These are phyloP conservation scores for Chloroclysta siterata DNA, from an alignment of 2,888 invertebrate species.

Conservation along the genomic window DNA sequence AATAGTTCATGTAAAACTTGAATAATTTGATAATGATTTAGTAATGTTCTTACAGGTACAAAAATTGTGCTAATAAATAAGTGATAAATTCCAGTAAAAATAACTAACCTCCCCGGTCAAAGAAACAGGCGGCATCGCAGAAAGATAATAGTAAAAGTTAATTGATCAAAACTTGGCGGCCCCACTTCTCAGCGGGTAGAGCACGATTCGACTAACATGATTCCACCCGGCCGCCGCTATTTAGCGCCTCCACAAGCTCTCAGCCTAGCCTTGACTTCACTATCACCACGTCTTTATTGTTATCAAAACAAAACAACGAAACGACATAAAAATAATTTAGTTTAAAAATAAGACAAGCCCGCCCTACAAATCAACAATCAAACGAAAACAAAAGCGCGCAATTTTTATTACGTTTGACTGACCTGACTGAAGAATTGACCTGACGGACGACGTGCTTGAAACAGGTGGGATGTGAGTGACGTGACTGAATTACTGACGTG, in stretches of 20 bases:
- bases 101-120: conserved; percentile 72
- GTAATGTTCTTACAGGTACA: too few relatives aligned
- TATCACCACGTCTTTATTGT: conserved; percentile 53
- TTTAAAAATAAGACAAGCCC: not conserved
- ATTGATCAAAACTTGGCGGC: conserved; percentile 23
- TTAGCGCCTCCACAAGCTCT: conserved; percentile 56
- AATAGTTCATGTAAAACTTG: too few relatives aligned
- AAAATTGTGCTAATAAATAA: too few relatives aligned
- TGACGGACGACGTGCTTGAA: too few relatives aligned
- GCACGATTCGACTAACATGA: conserved; percentile 69
- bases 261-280: conserved; percentile 63
- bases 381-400: not conserved
- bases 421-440: too few relatives aligned
- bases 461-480: too few relatives aligned
- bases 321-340: not conserved
- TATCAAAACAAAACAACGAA: conserved; percentile 21
- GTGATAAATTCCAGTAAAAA: not conserved
- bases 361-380: not conserved
- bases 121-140: conserved; percentile 78
- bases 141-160: conserved; percentile 20
- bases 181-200: conserved; percentile 53
- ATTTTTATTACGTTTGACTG: too few relatives aligned
- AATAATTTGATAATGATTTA: too few relatives aligned
- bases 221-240: conserved; percentile 58
- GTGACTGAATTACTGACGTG: too few relatives aligned